A percentile compares a stretch with the other conserved stretches of the same genome.
These are phyloP conservation scores for Lamellibrachia columna DNA, from an alignment of 2,888 invertebrate species.

Conservation along the genomic window DNA sequence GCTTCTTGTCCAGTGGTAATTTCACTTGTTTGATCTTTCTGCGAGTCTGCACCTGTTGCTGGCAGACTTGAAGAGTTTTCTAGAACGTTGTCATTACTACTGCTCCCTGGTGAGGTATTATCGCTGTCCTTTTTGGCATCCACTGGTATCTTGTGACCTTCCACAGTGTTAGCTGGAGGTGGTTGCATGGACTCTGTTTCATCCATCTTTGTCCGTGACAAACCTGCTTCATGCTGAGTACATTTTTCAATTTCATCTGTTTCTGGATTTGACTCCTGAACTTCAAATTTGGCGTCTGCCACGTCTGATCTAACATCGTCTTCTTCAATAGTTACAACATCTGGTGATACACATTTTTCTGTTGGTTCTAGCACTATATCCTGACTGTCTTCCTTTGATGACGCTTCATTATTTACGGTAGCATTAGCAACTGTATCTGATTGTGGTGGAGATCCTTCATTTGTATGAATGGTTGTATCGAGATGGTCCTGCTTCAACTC, in stretches of 20 bases:
- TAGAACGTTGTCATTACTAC: neutral
- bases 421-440: neutral
- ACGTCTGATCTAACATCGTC: neutral
- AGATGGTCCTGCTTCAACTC: neutral
- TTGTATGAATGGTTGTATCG: neutral
- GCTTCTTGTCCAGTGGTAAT: neutral
- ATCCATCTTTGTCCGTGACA: neutral
- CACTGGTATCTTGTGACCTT: neutral
- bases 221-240: neutral
- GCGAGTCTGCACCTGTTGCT: neutral
- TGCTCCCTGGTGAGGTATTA: neutral
- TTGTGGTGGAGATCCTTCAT: neutral
- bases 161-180: neutral
- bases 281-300: neutral
- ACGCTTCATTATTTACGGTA: neutral
- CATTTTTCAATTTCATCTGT: neutral
- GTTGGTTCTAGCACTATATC: neutral
- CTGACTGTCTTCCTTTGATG: neutral
- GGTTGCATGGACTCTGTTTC: neutral
- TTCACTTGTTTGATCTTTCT: neutral
- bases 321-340: neutral
- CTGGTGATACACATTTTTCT: neutral
- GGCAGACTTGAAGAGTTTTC: neutral
- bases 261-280: neutral
- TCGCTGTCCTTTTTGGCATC: neutral